Evolutionary conservation across 1,140 invertebrate species (phyloP).

Genomic region (Nymphalis io): DNA sequence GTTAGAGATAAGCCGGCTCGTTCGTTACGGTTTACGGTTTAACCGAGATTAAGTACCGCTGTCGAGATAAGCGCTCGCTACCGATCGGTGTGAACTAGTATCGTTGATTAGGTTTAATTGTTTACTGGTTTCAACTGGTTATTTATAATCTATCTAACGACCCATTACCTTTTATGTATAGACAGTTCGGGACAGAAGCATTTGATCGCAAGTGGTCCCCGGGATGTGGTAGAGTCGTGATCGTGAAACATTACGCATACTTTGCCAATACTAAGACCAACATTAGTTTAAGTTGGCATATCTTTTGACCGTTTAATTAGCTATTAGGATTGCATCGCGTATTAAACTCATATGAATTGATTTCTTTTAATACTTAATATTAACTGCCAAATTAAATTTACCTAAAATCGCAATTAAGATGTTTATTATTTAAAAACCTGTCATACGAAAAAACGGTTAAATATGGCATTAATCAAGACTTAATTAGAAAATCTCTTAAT

Average conservation of each 20-base stretch:
- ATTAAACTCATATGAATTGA: too few species aligned
- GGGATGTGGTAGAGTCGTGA: too few species aligned
- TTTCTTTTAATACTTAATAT: too few species aligned
- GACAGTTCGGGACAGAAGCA: too few species aligned
- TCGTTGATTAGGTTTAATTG: constrained; percentile 6
- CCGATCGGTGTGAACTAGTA: constrained; percentile 13
- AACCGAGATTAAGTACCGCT: constrained; percentile 21
- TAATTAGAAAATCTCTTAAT: constrained; percentile 5
- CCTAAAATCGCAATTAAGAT: not conserved
- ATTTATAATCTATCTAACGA: not conserved
- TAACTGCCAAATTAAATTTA: too few species aligned
- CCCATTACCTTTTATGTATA: too few species aligned
- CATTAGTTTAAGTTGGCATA: too few species aligned
- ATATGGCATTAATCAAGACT: not conserved
- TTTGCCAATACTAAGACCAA: too few species aligned
- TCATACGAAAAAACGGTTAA: not conserved
- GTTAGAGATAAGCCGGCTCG: constrained; percentile 17
- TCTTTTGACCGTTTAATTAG: too few species aligned
- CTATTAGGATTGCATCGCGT: too few species aligned
- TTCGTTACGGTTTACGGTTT: constrained; percentile 24
- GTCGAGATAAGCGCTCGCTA: constrained; percentile 25
- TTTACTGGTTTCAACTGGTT: constrained; percentile 11
- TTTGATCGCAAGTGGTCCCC: too few species aligned
- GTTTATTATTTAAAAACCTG: not conserved
- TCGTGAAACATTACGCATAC: too few species aligned